phyloP scores from a whole-genome alignment of 2,113 vertebrate species.

The Melanostigma gelatinosum region DNA sequence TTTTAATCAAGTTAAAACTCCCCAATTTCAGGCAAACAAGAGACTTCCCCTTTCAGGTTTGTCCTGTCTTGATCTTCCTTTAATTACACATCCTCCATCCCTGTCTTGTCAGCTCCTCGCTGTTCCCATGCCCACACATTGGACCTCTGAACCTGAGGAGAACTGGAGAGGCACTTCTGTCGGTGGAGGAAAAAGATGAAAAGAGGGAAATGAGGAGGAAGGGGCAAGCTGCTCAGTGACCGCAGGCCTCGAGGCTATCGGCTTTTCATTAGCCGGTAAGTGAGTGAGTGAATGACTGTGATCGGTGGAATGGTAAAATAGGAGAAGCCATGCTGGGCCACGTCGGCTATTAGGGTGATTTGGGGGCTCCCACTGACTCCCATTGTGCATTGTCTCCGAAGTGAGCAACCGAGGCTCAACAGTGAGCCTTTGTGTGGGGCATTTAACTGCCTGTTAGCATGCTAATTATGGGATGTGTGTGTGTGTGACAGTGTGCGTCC shows the following conservation, averaged over 20 bases:
- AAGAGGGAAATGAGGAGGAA: slow-evolving; percentile 51
- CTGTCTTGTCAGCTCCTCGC: slow-evolving; percentile 17
- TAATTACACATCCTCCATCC: slow-evolving; percentile 37
- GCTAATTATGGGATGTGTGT: slow-evolving; percentile 75
- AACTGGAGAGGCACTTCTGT: slow-evolving; percentile 47
- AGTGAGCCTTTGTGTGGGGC: slow-evolving; percentile 74
- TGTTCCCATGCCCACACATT: slow-evolving; percentile 44
- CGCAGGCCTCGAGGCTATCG: slow-evolving; percentile 64
- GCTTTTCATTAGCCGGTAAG: slow-evolving; percentile 71
- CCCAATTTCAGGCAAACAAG: slow-evolving; percentile 40
- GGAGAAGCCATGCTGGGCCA: slow-evolving; percentile 62
- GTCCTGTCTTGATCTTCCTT: slow-evolving; percentile 32
- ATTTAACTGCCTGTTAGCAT: slow-evolving; percentile 76
- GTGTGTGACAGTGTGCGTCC: slow-evolving; percentile 48
- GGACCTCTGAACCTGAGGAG: slow-evolving; percentile 62
- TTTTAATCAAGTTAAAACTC: slow-evolving; percentile 61
- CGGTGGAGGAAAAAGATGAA: slow-evolving; percentile 51
- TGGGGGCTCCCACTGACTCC: slow-evolving; percentile 70
- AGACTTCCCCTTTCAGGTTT: slow-evolving; percentile 19
- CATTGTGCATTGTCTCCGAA: slow-evolving; percentile 75
- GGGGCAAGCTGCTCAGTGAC: slow-evolving; percentile 54
- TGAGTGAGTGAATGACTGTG: slow-evolving; percentile 69
- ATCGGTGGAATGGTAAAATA: slow-evolving; percentile 55
- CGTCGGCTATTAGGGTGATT: slow-evolving; percentile 63
- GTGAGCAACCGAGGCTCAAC: slow-evolving; percentile 64